A percentile compares a stretch with the other conserved stretches of the same genome.
phyloP scores from a whole-genome alignment of 2,797 vertebrate genomes.

The Eupleurogrammus muticus region DNA sequence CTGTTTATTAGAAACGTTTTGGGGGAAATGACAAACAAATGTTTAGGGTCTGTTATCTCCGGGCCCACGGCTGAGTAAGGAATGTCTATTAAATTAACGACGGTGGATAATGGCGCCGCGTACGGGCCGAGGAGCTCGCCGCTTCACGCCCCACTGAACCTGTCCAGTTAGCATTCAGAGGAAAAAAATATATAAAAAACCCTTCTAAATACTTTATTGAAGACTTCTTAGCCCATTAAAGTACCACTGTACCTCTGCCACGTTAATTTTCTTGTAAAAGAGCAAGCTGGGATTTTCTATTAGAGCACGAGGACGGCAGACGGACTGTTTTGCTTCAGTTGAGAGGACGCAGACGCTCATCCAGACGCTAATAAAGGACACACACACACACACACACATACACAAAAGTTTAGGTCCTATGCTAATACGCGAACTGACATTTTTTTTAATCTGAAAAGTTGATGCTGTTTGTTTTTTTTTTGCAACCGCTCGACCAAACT shows the following conservation, averaged over 20 bases:
- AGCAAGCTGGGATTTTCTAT: constrained; percentile 79
- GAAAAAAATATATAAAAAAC: constrained; percentile 43
- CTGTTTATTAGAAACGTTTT: constrained; percentile 85
- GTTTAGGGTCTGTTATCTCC: constrained; percentile 72
- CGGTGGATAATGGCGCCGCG: constrained; percentile 79
- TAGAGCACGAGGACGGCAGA: constrained; percentile 76
- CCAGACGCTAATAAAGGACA: constrained; percentile 78
- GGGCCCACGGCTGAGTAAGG: constrained; percentile 73
- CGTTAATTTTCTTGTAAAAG: constrained; percentile 84
- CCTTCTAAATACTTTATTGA: constrained; percentile 86
- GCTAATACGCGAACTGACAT: constrained; percentile 73
- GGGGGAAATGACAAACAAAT: constrained; percentile 83
- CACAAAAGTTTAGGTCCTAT: constrained; percentile 69
- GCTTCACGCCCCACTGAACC: constrained; percentile 85
- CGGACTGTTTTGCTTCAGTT: constrained; percentile 79
- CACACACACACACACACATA: constrained; percentile 32
- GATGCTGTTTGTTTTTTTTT: no score
- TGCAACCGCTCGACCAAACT: constrained; percentile 49
- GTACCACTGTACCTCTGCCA: constrained; percentile 75
- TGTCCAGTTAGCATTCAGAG: constrained; percentile 79
- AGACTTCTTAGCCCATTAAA: constrained; percentile 85
- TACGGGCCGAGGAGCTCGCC: constrained; percentile 73
- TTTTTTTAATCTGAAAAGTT: constrained; percentile 68
- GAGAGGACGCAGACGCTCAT: constrained; percentile 72
- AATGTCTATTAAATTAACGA: constrained; percentile 85